phyloP scores from a whole-genome alignment of 2,888 invertebrate species.

The Cecidostiba fungosa region DNA sequence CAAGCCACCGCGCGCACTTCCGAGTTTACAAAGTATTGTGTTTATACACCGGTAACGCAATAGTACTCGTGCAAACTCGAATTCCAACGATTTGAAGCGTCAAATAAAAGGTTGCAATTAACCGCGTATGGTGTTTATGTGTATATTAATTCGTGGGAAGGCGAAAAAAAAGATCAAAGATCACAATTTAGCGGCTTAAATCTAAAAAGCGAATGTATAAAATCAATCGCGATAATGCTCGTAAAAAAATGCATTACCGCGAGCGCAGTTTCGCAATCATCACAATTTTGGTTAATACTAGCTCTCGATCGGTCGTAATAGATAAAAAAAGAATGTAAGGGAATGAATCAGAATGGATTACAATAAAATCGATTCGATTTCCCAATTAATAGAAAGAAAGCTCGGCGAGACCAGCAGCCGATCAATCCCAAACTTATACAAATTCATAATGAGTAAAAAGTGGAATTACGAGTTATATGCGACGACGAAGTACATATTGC shows the following conservation, averaged over 20 bases:
- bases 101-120: neutral
- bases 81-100: neutral
- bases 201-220: neutral
- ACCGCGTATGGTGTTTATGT: neutral
- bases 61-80: conserved; percentile 27
- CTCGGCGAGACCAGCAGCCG: neutral
- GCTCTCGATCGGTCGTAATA: neutral
- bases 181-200: neutral
- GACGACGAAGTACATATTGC: neutral
- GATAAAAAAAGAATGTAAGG: neutral
- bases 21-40: neutral
- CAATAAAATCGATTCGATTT: neutral
- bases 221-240: neutral
- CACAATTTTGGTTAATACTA: conserved; percentile 22
- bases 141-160: neutral
- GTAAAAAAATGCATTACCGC: neutral
- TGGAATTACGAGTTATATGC: neutral
- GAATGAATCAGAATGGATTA: neutral
- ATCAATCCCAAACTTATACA: neutral
- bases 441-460: neutral
- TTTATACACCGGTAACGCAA: neutral
- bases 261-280: conserved; percentile 5
- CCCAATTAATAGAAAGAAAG: neutral
- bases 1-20: conserved; percentile 10
- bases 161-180: conserved; percentile 7